A percentile compares a stretch with the other conserved stretches of the same genome.
phyloP scores from a whole-genome alignment of 2,113 vertebrate species.

The Talpa occidentalis region DNA sequence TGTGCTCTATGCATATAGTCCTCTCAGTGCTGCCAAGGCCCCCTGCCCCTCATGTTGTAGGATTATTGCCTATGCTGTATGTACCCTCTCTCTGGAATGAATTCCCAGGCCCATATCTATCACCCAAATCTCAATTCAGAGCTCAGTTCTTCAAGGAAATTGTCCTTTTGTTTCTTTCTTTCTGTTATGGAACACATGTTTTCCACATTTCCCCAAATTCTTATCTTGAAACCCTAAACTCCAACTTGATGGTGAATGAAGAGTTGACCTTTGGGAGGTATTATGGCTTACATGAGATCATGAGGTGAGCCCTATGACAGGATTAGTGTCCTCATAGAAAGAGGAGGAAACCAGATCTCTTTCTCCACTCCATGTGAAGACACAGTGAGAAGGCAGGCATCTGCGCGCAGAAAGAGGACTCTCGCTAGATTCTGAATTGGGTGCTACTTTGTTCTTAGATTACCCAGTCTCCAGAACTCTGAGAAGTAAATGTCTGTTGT shows the following conservation, averaged over 20 bases:
- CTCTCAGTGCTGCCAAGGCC: background rate
- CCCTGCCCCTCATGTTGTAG: background rate
- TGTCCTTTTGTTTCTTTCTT: background rate
- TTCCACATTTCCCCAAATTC: background rate
- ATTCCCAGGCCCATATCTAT: background rate
- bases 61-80: background rate
- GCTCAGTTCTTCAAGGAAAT: background rate
- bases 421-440: background rate
- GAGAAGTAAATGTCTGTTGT: background rate
- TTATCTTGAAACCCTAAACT: background rate
- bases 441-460: background rate
- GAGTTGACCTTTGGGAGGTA: background rate
- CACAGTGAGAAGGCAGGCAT: background rate
- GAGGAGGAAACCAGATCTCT: background rate
- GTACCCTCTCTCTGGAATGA: background rate
- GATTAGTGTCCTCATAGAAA: background rate
- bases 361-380: background rate
- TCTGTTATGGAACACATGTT: background rate
- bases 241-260: background rate
- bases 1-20: background rate
- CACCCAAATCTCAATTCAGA: background rate
- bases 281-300: background rate
- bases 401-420: background rate
- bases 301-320: background rate
- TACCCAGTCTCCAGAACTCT: background rate